Evolutionary conservation across 2,888 invertebrate genomes (phyloP).

Genomic region (Anaspis maculata): DNA sequence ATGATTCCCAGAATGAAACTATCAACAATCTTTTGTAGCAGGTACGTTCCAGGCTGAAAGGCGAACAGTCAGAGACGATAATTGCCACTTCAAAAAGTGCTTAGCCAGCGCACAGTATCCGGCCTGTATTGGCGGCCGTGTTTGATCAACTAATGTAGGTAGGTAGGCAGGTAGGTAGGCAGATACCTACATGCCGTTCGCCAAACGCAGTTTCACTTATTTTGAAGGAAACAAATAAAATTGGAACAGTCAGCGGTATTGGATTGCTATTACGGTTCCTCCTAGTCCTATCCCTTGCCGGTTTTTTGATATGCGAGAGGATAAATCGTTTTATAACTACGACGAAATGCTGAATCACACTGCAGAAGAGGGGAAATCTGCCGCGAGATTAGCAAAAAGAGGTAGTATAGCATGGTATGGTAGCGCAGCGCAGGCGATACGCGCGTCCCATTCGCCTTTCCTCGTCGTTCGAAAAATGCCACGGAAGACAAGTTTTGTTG

Average conservation of each 20-base stretch:
- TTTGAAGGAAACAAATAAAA: slow-evolving; percentile 17
- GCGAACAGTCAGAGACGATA: slow-evolving; percentile 5
- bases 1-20: no score
- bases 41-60: no score
- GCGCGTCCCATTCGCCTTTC: no score
- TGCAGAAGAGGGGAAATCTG: slow-evolving; percentile 2
- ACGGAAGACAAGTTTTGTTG: no score
- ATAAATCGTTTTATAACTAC: slow-evolving; percentile 21
- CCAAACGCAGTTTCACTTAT: slow-evolving; percentile 5
- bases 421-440: no score
- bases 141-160: slow-evolving; percentile 14
- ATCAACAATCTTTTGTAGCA: no score
- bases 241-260: slow-evolving; percentile 18
- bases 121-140: no score
- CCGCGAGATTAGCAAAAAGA: slow-evolving; percentile 5
- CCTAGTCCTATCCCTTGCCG: slow-evolving; percentile 3
- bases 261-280: slow-evolving; percentile 16
- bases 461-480: no score
- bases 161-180: slow-evolving; percentile 9
- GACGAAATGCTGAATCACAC: slow-evolving; percentile 16
- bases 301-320: slow-evolving; percentile 15
- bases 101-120: slow-evolving; percentile 3
- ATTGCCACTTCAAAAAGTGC: slow-evolving; percentile 11
- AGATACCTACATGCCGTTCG: background rate
- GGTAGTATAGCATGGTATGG: no score